These are phyloP conservation scores for Coleophora deauratella DNA, from an alignment of 2,888 invertebrate species.

Conservation along the genomic window DNA sequence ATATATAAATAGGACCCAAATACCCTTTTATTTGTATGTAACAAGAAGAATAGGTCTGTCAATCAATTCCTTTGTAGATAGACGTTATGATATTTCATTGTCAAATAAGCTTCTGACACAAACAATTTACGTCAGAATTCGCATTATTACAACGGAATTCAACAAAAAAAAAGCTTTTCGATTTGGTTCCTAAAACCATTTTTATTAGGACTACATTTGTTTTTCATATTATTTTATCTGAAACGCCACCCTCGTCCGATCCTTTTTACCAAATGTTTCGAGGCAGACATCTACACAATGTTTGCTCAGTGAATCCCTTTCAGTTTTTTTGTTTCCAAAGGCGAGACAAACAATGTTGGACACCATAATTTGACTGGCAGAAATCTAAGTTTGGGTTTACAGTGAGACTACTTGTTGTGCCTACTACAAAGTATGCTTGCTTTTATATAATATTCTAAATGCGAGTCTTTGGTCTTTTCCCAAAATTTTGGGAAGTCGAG, in stretches of 20 bases:
- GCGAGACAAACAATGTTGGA: neutral
- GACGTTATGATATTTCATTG: too few species aligned
- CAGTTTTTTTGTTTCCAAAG: neutral
- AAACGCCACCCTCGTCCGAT: constrained; percentile 30
- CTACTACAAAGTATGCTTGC: too few species aligned
- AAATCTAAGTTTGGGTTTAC: neutral
- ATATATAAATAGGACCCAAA: too few species aligned
- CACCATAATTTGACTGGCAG: neutral
- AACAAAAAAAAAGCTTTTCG: constrained; percentile 19
- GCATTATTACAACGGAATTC: too few species aligned
- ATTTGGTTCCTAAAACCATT: constrained; percentile 23
- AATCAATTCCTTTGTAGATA: too few species aligned
- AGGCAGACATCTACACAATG: neutral
- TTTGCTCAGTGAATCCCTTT: neutral
- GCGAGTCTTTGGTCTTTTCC: too few species aligned
- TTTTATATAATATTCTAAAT: too few species aligned
- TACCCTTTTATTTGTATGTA: too few species aligned
- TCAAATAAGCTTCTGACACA: too few species aligned
- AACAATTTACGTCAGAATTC: too few species aligned
- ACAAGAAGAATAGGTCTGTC: too few species aligned
- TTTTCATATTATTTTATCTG: constrained; percentile 5
- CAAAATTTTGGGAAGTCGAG: too few species aligned
- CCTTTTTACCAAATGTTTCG: constrained; percentile 16
- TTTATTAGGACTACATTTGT: constrained; percentile 33
- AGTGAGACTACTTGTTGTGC: neutral